phyloP scores from a whole-genome alignment of 2,888 invertebrate genomes.

The Gonocerus acuteangulatus region DNA sequence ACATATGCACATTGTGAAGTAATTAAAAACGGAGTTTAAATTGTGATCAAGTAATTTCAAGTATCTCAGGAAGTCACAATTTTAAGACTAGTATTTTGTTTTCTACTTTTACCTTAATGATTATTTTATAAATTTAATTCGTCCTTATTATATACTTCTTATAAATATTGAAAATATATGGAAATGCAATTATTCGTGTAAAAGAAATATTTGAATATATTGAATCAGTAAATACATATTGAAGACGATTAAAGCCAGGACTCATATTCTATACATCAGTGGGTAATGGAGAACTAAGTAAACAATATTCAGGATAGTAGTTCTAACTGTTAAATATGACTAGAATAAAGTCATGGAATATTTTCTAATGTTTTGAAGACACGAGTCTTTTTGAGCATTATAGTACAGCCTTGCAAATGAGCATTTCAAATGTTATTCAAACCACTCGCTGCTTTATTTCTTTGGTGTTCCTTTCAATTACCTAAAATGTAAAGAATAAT shows the following conservation, averaged over 20 bases:
- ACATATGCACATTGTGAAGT: background rate
- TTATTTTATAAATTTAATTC: constrained; percentile 11
- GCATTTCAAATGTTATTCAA: constrained; percentile 10
- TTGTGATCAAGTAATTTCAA: background rate
- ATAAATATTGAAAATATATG: background rate
- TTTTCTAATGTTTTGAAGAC: constrained; percentile 12
- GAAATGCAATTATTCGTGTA: no score
- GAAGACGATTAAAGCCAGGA: constrained; percentile 13
- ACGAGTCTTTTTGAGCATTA: constrained; percentile 16
- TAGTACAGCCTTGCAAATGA: constrained; percentile 24
- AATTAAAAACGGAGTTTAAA: no score
- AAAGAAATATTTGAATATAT: no score
- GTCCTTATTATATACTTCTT: constrained; percentile 12
- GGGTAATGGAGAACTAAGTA: no score
- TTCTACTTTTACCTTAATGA: background rate
- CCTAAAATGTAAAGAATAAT: background rate
- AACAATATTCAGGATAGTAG: background rate
- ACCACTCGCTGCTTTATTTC: background rate
- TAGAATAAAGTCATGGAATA: background rate
- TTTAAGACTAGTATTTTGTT: background rate
- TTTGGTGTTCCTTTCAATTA: constrained; percentile 5
- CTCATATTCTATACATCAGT: no score
- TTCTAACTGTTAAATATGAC: background rate
- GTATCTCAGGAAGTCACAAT: background rate
- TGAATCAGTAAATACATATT: background rate